Conservation (phyloP, 2,888 invertebrate genomes). For the Omphaloscelis lunosa region DNA sequence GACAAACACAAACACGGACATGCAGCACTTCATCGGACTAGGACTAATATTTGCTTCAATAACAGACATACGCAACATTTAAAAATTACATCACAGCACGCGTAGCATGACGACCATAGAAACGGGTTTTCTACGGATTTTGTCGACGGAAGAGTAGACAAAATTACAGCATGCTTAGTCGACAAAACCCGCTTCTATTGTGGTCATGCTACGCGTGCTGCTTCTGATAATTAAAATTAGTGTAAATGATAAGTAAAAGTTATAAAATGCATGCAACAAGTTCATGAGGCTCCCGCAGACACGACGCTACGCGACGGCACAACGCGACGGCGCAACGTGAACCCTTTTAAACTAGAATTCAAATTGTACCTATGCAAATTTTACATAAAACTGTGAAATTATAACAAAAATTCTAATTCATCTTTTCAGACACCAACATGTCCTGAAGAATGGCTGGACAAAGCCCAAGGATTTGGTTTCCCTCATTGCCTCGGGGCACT, state of each 20-base stretch:
- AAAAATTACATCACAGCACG: neutral
- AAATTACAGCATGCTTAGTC: too few relatives aligned
- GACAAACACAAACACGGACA: too few relatives aligned
- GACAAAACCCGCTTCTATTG: too few relatives aligned
- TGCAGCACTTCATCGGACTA: too few relatives aligned
- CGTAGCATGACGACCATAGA: too few relatives aligned
- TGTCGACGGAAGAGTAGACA: too few relatives aligned
- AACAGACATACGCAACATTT: neutral
- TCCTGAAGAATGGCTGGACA: constrained; percentile 45
- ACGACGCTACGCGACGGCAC: too few relatives aligned
- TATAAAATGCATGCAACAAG: neutral
- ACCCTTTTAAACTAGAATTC: neutral
- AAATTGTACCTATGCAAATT: neutral
- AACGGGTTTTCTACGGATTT: too few relatives aligned
- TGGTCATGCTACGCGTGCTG: too few relatives aligned
- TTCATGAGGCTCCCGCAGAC: neutral
- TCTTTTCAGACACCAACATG: constrained; percentile 42
- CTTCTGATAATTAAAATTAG: neutral
- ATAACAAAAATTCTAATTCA: neutral
- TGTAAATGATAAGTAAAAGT: neutral
- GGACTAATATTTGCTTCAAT: too few relatives aligned
- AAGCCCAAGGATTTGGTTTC: constrained; percentile 35
- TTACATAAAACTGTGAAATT: neutral
- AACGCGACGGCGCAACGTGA: too few relatives aligned
- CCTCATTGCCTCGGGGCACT: constrained; percentile 51